phyloP scores from a whole-genome alignment of 92 coral and sea anemone genomes.

The Epizoanthus stellaris region DNA sequence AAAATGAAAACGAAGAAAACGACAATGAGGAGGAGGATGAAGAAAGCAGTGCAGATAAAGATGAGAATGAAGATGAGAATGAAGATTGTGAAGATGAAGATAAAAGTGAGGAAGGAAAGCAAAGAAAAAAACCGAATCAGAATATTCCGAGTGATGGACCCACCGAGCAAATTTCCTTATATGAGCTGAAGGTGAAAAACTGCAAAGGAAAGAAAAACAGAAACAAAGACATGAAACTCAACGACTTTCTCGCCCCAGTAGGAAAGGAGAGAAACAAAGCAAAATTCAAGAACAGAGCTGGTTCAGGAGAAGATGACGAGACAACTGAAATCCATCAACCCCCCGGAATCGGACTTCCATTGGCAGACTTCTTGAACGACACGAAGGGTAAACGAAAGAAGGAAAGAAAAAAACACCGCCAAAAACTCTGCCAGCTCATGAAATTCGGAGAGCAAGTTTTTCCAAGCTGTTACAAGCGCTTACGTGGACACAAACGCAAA shows the following conservation, averaged over 20 bases:
- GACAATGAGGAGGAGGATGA: not conserved
- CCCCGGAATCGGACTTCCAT: conserved; percentile 17
- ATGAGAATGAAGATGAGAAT: conserved; percentile 8
- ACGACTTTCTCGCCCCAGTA: conserved; percentile 4
- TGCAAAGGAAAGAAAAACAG: conserved; percentile 23
- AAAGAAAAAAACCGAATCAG: not conserved
- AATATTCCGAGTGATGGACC: not conserved
- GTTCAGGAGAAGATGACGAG: conserved; percentile 25
- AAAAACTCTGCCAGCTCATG: conserved; percentile 23
- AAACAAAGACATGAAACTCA: not conserved
- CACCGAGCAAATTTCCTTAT: conserved; percentile 15
- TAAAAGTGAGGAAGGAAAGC: not conserved
- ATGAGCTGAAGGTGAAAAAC: conserved; percentile 21
- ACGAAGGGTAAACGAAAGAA: not conserved
- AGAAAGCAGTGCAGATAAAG: not conserved
- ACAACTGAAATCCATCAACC: conserved; percentile 19
- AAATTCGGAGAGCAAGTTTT: conserved; percentile 12
- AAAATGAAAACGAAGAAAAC: conserved; percentile 42
- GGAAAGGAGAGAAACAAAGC: conserved; percentile 43
- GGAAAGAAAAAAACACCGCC: not conserved
- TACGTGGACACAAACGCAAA: conserved; percentile 6
- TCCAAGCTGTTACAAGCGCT: not conserved
- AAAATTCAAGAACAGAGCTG: conserved; percentile 20
- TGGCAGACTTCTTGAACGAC: conserved; percentile 35
- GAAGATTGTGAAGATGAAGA: conserved; percentile 22